Evolutionary conservation across 2,113 vertebrate species (phyloP), one percentile per base, ranked within the genome.

Genomic region (Micromys minutus): DNA sequence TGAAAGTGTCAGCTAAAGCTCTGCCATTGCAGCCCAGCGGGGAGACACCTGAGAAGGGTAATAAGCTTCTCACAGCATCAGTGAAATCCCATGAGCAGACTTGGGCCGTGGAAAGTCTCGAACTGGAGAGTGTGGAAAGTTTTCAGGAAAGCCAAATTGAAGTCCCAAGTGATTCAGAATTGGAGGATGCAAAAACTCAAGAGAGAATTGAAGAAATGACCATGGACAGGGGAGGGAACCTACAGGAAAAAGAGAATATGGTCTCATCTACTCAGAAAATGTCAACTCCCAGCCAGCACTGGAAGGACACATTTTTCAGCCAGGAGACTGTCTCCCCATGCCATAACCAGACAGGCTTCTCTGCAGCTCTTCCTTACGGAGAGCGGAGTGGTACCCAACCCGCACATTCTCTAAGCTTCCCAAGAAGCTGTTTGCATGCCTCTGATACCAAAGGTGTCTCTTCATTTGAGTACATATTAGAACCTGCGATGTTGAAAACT

Each of bases 61-160:
- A 69, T 24, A 69, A 93, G 36, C 92, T 93, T 81, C 36, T 8
- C 65, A 72, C 75, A 26, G 52, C 52, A 36, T 52, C 77, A 87
- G 76, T 65, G 72, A 92, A 65, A 55, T 80, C 31, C 95, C 84
- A 95, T 93, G 69, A 34, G 45, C 86, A 97, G n/a, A 59, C 5
- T 11, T 89, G 26, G 87, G 19, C 26, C 71, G 84, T 87, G 67
- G 83, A 81, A 96, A 52, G 80, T 17, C 86, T 96, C 90, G 63
- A 94, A 81, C 16, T 61, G 26, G 59, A 95, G 47, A 90, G 67
- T 24, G 1, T 84, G 36, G 36, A 65, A 90, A 65, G 12, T 87
- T 85, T 87, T 96, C 67, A 94, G 90, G 95, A 98, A 94, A 95
- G 85, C 57, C 83, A 96, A 16, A 9, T 69, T 76, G 50, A 76